phyloP scores from a whole-genome alignment of 1,140 invertebrate species.

The Euglossa dilemma region DNA sequence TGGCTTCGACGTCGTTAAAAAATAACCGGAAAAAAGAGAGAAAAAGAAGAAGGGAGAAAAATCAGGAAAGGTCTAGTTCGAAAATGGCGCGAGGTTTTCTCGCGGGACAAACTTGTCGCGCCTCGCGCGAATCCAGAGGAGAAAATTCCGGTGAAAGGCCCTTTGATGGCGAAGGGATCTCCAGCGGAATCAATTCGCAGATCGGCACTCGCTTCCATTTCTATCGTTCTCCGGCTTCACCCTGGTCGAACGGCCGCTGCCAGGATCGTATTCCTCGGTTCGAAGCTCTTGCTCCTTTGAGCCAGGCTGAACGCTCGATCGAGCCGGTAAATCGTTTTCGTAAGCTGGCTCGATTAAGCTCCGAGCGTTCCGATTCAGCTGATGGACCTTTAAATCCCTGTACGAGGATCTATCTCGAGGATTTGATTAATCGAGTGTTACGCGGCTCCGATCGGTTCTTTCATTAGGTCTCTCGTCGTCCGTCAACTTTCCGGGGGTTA shows the following conservation, averaged over 20 bases:
- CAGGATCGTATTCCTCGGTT: slow-evolving; percentile 26
- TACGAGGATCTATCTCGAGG: background rate
- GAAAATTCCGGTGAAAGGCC: slow-evolving; percentile 49
- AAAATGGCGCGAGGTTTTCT: background rate
- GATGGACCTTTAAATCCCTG: background rate
- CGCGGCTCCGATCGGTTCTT: too few species aligned
- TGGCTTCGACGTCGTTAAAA: slow-evolving; percentile 35
- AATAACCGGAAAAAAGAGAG: background rate
- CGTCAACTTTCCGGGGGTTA: too few species aligned
- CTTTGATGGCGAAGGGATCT: slow-evolving; percentile 31
- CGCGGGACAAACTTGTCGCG: slow-evolving; percentile 42
- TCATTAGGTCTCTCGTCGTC: too few species aligned
- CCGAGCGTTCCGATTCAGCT: too few species aligned
- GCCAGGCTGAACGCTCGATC: background rate
- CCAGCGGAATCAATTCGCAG: slow-evolving; percentile 44
- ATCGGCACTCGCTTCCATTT: slow-evolving; percentile 44
- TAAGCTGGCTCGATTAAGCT: background rate
- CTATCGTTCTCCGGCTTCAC: slow-evolving; percentile 19
- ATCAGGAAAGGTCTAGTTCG: background rate
- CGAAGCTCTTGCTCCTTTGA: background rate
- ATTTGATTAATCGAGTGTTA: background rate
- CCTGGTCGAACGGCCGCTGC: background rate
- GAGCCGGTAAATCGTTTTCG: slow-evolving; percentile 1
- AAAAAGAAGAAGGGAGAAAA: background rate
- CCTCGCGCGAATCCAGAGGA: slow-evolving; percentile 40